These are phyloP conservation scores for Neopelma chrysocephalum DNA, from an alignment of 2,797 vertebrate genomes.

Conservation along the genomic window DNA sequence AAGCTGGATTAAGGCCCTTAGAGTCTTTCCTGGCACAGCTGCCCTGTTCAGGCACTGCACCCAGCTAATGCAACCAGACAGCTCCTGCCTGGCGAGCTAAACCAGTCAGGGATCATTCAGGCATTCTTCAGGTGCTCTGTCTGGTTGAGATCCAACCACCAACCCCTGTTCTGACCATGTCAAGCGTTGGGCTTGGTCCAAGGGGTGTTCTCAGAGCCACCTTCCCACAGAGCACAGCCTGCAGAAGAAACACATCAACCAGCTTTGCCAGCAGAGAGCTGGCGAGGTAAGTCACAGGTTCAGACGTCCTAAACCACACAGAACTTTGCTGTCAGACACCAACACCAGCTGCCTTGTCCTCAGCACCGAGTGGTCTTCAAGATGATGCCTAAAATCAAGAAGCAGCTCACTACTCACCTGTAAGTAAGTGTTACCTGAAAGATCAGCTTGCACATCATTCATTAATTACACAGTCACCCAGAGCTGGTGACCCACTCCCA, in stretches of 20 bases:
- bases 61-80: not conserved
- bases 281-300: not conserved
- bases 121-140: not conserved
- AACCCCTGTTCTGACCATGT: not conserved
- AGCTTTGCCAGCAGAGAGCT: fast-evolving
- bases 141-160: not conserved
- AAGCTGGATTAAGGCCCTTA: not conserved
- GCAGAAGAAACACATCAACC: not conserved
- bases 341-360: not conserved
- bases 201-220: not conserved
- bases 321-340: not conserved
- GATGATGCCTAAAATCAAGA: not conserved
- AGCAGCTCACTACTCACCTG: not conserved
- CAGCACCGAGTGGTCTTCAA: not conserved
- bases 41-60: not conserved
- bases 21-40: not conserved
- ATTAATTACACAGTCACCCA: not conserved
- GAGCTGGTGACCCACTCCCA: not conserved
- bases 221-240: not conserved
- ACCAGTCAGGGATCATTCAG: not conserved
- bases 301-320: not conserved
- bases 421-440: not conserved
- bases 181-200: not conserved
- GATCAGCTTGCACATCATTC: not conserved
- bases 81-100: not conserved